Conservation (phyloP, 2,797 vertebrate genomes). For the Rhinella marina region DNA sequence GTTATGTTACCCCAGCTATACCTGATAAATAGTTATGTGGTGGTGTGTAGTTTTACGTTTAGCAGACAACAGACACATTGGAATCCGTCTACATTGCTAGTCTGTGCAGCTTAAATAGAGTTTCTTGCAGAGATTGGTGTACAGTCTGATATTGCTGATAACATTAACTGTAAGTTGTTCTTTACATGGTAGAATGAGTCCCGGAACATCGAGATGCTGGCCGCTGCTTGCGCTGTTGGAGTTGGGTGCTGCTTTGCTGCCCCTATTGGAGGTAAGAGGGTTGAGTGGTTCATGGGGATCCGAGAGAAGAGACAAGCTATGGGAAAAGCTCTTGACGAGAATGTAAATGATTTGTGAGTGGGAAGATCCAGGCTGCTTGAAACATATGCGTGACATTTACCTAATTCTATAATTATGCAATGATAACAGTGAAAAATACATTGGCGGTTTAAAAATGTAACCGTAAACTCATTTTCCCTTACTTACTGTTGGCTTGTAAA, state of each 20-base stretch:
- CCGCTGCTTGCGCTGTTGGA: constrained; percentile 93
- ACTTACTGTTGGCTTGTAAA: too few relatives aligned
- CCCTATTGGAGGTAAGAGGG: constrained; percentile 89
- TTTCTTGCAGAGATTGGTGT: neutral
- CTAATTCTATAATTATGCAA: constrained; percentile 33
- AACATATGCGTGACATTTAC: constrained; percentile 24
- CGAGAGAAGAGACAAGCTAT: constrained; percentile 6
- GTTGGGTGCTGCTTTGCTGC: constrained; percentile 97
- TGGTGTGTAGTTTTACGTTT: neutral
- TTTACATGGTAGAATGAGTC: constrained; percentile 86
- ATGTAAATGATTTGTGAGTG: constrained; percentile 27
- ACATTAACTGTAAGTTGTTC: neutral
- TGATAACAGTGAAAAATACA: neutral
- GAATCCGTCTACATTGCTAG: neutral
- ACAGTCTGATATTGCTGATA: neutral
- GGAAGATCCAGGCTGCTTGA: neutral
- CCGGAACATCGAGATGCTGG: constrained; percentile 96
- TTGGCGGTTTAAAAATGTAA: neutral
- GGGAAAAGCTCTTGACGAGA: constrained; percentile 12
- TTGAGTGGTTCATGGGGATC: constrained; percentile 8
- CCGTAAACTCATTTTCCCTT: neutral
- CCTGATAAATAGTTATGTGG: neutral
- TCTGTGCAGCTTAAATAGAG: neutral
- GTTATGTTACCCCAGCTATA: neutral
- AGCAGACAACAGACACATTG: neutral